Evolutionary conservation across 2,113 vertebrate species (phyloP).

Genomic region (Chaetodon auriga): DNA sequence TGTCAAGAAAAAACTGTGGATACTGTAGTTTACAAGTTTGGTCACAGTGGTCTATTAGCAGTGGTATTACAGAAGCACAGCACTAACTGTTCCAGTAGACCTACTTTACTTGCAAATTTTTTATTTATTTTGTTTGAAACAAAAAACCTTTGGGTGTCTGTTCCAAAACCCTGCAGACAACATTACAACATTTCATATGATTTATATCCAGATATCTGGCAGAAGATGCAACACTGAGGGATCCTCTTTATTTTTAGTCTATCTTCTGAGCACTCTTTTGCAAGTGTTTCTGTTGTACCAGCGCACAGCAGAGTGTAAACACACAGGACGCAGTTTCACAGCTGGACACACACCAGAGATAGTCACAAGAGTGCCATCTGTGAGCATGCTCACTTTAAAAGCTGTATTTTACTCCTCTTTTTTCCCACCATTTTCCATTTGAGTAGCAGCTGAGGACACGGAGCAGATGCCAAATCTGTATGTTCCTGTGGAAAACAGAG

Average conservation of each 20-base stretch:
- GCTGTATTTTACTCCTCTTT: not conserved
- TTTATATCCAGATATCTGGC: not conserved
- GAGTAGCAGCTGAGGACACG: slow-evolving; percentile 8
- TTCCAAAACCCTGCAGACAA: too few species aligned
- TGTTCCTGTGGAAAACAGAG: not conserved
- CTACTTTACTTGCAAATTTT: not conserved
- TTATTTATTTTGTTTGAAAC: not conserved
- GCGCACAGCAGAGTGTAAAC: slow-evolving; percentile 23
- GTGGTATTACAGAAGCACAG: not conserved
- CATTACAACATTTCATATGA: not conserved
- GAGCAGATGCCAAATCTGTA: not conserved
- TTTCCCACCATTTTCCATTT: not conserved
- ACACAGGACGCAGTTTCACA: not conserved
- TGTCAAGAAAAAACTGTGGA: too few species aligned
- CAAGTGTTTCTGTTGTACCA: not conserved
- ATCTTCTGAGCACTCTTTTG: not conserved
- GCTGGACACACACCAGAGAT: slow-evolving; percentile 1
- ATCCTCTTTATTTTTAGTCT: not conserved
- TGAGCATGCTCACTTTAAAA: not conserved
- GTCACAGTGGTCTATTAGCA: not conserved
- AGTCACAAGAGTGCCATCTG: not conserved
- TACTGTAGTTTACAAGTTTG: not conserved
- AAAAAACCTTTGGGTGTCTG: not conserved
- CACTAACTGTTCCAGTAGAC: not conserved
- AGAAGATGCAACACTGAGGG: not conserved